Conservation (phyloP, 2,797 vertebrate genomes). For the Poecile montanus region DNA sequence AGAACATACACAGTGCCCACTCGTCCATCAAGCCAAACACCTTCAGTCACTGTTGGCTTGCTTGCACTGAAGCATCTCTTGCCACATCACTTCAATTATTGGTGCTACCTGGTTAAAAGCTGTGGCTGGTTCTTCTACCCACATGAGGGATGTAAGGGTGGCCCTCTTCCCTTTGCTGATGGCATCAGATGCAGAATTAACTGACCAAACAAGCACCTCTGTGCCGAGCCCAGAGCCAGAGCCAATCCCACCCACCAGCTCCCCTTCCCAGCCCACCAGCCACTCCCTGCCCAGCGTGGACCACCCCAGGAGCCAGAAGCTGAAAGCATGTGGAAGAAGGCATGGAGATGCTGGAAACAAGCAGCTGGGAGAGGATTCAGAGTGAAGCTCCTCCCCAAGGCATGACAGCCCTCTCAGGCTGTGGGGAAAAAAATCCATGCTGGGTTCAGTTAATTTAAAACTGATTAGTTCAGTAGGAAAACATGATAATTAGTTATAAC, state of each 20-base stretch:
- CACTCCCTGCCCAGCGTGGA: fast-evolving
- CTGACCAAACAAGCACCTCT: neutral
- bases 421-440: neutral
- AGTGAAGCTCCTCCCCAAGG: neutral
- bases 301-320: neutral
- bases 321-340: neutral
- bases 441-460: neutral
- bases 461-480: neutral
- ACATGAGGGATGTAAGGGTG: fast-evolving
- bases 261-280: neutral
- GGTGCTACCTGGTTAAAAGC: neutral
- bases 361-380: neutral
- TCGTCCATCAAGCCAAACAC: neutral
- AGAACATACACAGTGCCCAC: fast-evolving
- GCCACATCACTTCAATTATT: neutral
- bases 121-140: neutral
- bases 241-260: neutral
- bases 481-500: neutral
- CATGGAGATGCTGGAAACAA: neutral
- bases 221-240: neutral
- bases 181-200: neutral
- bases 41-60: neutral
- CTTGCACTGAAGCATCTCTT: neutral
- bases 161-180: neutral
- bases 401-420: fast-evolving